Conservation (phyloP, 2,797 vertebrate genomes). For the Acrocephalus scirpaceus region DNA sequence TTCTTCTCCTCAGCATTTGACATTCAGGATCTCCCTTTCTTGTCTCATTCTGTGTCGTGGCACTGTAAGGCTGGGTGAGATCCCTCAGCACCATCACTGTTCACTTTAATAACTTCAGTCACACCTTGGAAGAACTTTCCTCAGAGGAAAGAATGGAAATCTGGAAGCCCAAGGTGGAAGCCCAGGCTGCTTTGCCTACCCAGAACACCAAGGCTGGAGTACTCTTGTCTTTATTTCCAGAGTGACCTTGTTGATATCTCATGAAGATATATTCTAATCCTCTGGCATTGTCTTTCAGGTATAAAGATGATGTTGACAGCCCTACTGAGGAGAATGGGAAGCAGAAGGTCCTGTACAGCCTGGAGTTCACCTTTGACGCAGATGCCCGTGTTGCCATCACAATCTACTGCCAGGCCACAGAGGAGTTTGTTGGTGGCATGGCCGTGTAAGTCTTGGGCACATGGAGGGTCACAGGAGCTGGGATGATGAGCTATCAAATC, state of each 20-base stretch:
- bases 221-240: not conserved
- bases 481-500: not conserved
- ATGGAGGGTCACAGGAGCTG: not conserved
- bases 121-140: not conserved
- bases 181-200: not conserved
- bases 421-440: conserved; percentile 94
- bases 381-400: conserved; percentile 96
- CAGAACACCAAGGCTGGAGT: not conserved
- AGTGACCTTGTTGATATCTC: not conserved
- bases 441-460: conserved; percentile 84
- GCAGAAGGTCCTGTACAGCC: conserved; percentile 90
- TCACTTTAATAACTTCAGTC: not conserved
- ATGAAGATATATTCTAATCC: not conserved
- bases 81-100: not conserved
- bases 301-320: conserved; percentile 94
- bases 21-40: not conserved
- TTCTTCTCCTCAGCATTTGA: not conserved
- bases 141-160: not conserved
- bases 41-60: not conserved
- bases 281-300: conserved; percentile 73
- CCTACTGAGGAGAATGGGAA: conserved; percentile 87
- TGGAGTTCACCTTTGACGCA: conserved; percentile 97
- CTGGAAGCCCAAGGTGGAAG: not conserved
- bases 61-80: not conserved
- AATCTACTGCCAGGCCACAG: conserved; percentile 94